Base-by-base conservation (phyloP, 37 sponge, comb jelly and placozoan species). In the Ianthella basta region DNA sequence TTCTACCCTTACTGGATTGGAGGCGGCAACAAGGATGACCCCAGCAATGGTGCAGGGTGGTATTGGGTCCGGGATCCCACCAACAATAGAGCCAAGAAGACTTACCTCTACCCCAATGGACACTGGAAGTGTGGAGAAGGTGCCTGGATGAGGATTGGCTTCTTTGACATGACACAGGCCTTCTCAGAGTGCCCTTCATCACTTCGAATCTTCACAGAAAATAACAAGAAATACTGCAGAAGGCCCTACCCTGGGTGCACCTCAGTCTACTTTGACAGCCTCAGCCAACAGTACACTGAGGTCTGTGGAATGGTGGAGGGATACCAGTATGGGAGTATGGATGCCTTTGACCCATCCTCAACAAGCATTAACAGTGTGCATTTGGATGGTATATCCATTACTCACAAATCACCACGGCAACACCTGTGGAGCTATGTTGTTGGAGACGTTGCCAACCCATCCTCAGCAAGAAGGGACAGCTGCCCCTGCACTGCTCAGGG, bases 111-210 rank as follows among this genome's bases (percentile, higher is more conserved):
- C 44, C 8, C 40, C 24, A 40, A 32, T 12, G 78, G 78, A 6
- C 53, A 75, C 54, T 10, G 12, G 14, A 50, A 5, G 53, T 75
- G 78, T 41, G 78, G 78, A 24, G 78, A 36, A 50, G 78, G 78
- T 6, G 53, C 40, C 10, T 75, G 78, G 78, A 75, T 75, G 78
- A 75, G 78, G 78, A 50, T 50, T 19, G 78, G 78, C 20, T 30
- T 39, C 24, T 36, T 75, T 41, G 37, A 75, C 54, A 75, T 75
- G 78, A 75, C 20, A 24, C 23, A 44, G 37, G 24, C 24, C 25
- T 24, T 75, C 78, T 36, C 38, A 24, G n/a, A 50, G 24, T 75
- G 78, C 40, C 78, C 78, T 1, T 19, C 50, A 19, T 8, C 78
- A 50, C 53, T 75, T 36, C 78, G 38, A 10, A 36, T 39, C 0